phyloP scores from a whole-genome alignment of 1,140 invertebrate genomes.

The Lineus longissimus region DNA sequence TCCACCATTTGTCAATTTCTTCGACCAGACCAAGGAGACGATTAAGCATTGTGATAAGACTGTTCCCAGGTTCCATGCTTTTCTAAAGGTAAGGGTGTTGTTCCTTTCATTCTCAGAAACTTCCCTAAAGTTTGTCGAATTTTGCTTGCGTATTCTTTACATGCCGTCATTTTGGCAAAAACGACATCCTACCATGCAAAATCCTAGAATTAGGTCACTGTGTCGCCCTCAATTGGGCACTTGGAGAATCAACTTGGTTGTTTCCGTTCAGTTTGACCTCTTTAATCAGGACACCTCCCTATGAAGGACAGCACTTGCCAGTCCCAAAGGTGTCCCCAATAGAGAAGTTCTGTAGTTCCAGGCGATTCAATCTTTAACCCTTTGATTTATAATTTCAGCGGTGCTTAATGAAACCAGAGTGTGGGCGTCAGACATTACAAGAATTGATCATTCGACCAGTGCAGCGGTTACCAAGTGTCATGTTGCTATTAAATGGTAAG shows the following conservation, averaged over 20 bases:
- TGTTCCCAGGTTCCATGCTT: constrained; percentile 94
- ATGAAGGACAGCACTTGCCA: no score
- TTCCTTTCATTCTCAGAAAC: neutral
- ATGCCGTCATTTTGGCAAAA: no score
- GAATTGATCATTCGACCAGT: constrained; percentile 95
- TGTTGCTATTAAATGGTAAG: constrained; percentile 85
- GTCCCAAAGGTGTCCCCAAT: no score
- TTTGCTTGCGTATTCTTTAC: neutral
- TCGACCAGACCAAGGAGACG: constrained; percentile 92
- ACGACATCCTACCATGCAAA: no score
- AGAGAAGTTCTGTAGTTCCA: no score
- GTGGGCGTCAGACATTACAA: constrained; percentile 87
- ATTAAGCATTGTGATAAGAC: constrained; percentile 82
- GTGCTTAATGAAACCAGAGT: constrained; percentile 69
- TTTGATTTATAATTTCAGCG: constrained; percentile 27
- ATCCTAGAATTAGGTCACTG: no score
- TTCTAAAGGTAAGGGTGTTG: constrained; percentile 75
- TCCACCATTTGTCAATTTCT: constrained; percentile 96
- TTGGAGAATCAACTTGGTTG: no score
- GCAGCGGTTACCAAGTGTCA: constrained; percentile 91
- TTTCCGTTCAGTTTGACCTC: no score
- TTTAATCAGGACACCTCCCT: no score
- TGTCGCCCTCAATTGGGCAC: no score
- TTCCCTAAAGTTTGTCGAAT: neutral
- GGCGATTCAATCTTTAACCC: no score